Evolutionary conservation across 2,888 invertebrate species (phyloP), one percentile per base, ranked within the genome.

Genomic region (Caradrina clavipalpis): DNA sequence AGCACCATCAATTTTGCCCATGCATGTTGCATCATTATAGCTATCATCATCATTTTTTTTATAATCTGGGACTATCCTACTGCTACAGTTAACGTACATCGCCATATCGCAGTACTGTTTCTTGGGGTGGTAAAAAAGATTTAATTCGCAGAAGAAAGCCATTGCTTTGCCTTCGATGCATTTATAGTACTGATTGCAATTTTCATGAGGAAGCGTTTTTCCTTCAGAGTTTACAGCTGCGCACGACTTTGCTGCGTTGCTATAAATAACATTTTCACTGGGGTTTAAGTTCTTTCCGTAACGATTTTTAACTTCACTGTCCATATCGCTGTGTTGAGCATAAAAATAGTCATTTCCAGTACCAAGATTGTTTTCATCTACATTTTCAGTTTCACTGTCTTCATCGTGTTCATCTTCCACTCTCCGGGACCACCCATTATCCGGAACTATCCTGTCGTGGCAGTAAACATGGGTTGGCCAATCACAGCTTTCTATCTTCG

Each of bases 401-500:
- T 42, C 39, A 50, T n/a, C 39, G 10, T 55, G 59, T 26, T 58
- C 49, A 11, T 68, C 53, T 17, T 2, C 49, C 0, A 60, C 56
- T n/a, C 39, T 53, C 2, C 42, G 3, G 19, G 42, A 55, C 35
- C 49, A 55, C 8, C 15, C 8, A 26, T 54, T 45, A 1, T 73
- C 79, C 6, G 68, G 67, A 15, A 81, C 76, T 5, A 31, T 53
- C 58, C 89, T 87, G 21, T 88, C 82, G 0, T 86, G 87, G 58
- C 92, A 93, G 0, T 86, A 72, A 5, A 92, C 91, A 59, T 88
- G 83, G 5, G 82, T 50, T 0, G 90, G 87, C 89, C 89, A 91
- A 61, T 92, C 91, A 66, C 92, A 92, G 49, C 68, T 65, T 57
- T 88, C 78, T 1, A 54, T 80, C 0, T 65, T 19, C 0, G 86